phyloP scores from a whole-genome alignment of 2,113 vertebrate genomes.

The Microtus oregoni region DNA sequence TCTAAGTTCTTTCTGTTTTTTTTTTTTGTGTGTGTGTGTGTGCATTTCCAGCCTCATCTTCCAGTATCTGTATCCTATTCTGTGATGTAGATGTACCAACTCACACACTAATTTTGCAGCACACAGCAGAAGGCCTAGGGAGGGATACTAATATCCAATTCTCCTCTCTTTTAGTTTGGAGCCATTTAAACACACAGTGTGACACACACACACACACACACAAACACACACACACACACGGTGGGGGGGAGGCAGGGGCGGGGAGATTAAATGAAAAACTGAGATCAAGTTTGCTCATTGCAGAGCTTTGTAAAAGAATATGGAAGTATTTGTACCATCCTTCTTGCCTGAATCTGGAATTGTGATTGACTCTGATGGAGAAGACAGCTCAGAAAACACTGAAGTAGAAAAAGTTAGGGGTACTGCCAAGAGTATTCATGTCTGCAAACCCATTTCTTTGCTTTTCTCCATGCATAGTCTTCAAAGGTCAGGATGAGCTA shows the following conservation, averaged over 20 bases:
- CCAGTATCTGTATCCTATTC: not conserved
- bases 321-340: not conserved
- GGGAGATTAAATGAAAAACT: not conserved
- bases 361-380: not conserved
- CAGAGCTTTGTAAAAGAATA: too few species aligned
- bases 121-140: fast-evolving
- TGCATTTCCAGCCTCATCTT: not conserved
- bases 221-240: not conserved
- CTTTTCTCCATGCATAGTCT: not conserved
- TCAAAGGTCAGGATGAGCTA: too few species aligned
- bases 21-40: too few species aligned
- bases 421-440: not conserved
- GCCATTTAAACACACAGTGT: not conserved
- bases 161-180: not conserved
- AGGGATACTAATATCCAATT: not conserved
- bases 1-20: not conserved
- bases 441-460: not conserved
- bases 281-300: too few species aligned
- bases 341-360: not conserved
- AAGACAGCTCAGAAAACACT: not conserved
- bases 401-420: not conserved
- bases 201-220: not conserved
- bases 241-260: too few species aligned
- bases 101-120: not conserved
- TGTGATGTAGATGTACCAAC: not conserved